Evolutionary conservation across 1,140 invertebrate genomes (phyloP), one percentile per base, ranked within the genome.

Genomic region (Philopotamus ludificatus): DNA sequence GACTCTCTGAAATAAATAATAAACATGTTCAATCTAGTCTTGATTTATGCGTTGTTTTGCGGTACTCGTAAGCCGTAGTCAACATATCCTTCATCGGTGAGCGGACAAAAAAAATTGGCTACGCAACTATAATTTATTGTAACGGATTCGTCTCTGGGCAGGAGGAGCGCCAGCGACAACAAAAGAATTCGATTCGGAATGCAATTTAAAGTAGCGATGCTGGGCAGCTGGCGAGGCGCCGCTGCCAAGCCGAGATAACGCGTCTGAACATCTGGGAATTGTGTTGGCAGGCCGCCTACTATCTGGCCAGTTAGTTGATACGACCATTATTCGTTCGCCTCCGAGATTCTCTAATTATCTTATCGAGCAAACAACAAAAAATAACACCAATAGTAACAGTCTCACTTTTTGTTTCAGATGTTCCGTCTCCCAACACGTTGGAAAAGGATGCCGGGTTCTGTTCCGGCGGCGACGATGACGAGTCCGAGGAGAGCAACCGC

Each of bases 381-480:
- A n/a, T n/a, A n/a, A n/a, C 23, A 23, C 23, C 50, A 18, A 7
- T 53, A n/a, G 4, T 20, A 25, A 51, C 7, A 21, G 4, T 4
- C 12, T 34, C 4, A 34, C 28, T 34, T 34, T 61, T 76, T 76
- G 73, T 81, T 80, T 18, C 77, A 81, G 79, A 81, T 73, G 44
- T 67, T 74, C 76, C 71, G 75, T 78, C 68, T 25, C 68, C 68
- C 15, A 47, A 63, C 22, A 61, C 67, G 23, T 62, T 78, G 45
- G 86, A 89, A 63, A 79, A 83, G 59, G 87, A 89, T 72, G 86
- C 85, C 1, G 87, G 86, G 22, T 89, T 89, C 73, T 89, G 87
- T 64, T 89, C 88, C 1, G 87, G 85, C 39, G 86, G 82, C 0
- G 87, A 88, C 61, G 86, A 88, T 67, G 84, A 86, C 63, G 81